A percentile compares a stretch with the other conserved stretches of the same genome.
Evolutionary conservation across 2,797 vertebrate species (phyloP).

Genomic region (Lepilemur ruficaudatus): DNA sequence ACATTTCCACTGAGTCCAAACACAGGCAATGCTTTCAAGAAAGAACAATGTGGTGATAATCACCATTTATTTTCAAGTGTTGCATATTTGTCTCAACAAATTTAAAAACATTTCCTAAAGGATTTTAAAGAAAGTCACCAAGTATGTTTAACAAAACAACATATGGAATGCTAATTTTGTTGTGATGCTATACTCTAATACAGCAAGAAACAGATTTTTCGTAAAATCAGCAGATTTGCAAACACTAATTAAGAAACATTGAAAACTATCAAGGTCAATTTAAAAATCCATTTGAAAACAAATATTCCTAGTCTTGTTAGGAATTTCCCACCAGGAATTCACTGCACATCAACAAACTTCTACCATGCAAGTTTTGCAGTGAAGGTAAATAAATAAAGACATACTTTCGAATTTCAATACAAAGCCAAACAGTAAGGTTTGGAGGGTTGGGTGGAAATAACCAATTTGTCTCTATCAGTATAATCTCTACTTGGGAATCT

Average conservation of each 20-base stretch:
- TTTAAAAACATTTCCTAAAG: conserved; percentile 76
- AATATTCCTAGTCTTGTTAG: conserved; percentile 72
- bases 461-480: conserved; percentile 27
- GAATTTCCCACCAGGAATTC: conserved; percentile 62
- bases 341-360: conserved; percentile 58
- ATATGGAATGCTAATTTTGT: conserved; percentile 82
- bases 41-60: conserved; percentile 68
- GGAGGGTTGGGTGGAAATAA: conserved; percentile 9
- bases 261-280: conserved; percentile 80
- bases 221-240: conserved; percentile 79
- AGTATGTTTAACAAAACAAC: conserved; percentile 80
- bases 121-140: conserved; percentile 77
- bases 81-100: conserved; percentile 74
- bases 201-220: conserved; percentile 79
- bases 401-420: background rate
- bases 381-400: conserved; percentile 65
- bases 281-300: conserved; percentile 78
- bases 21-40: background rate
- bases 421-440: background rate
- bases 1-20: conserved; percentile 19
- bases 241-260: conserved; percentile 80
- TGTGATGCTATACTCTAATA: conserved; percentile 78
- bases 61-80: conserved; percentile 69
- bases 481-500: background rate
- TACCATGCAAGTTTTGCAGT: background rate